Evolutionary conservation across 2,797 vertebrate species (phyloP), one percentile per base, ranked within the genome.

Genomic region (Mus spretus): DNA sequence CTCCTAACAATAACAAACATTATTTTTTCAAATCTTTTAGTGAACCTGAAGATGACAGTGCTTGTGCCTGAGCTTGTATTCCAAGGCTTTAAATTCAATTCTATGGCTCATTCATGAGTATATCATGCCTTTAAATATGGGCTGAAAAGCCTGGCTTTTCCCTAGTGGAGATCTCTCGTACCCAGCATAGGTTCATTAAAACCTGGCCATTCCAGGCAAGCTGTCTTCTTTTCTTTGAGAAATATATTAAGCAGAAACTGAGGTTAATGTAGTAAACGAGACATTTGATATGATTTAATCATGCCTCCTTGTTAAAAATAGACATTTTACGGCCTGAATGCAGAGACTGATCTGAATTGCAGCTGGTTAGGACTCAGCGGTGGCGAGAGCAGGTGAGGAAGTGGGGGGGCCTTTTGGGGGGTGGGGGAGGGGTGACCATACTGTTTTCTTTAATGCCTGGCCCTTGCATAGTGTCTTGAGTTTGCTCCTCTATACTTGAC

Each of bases 221-320:
- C 72, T 70, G n/a, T 70, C 75, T 53, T 72, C 70, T 61, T 90
- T 93, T 26, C 53, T 95, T 90, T 67, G 75, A 77, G 95, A 92
- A 94, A 34, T 53, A 78, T 89, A 40, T 82, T 92, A 88, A 90
- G 22, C 40, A 81, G 84, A 88, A 90, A 81, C 61, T 79, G 24
- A 26, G 77, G 47, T 86, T 94, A 63, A 94, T 50, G 28, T 57
- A 75, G 82, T 90, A 75, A 91, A 78, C 7, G 47, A 90, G 94
- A 55, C 80, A 91, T 95, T 84, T 78, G 84, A 79, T 93, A 72
- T 11, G 26, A 40, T 87, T 95, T 79, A 87, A 91, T 97, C 24
- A 57, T 79, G 80, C 50, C 70, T 84, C 1, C 61, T 57, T 93
- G 61, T 93, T 57, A 89, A 77, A 96, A 97, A 89, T 83, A 88